A percentile compares a stretch with the other conserved stretches of the same genome.
phyloP scores from a whole-genome alignment of 2,797 vertebrate genomes.

The Chelon auratus region DNA sequence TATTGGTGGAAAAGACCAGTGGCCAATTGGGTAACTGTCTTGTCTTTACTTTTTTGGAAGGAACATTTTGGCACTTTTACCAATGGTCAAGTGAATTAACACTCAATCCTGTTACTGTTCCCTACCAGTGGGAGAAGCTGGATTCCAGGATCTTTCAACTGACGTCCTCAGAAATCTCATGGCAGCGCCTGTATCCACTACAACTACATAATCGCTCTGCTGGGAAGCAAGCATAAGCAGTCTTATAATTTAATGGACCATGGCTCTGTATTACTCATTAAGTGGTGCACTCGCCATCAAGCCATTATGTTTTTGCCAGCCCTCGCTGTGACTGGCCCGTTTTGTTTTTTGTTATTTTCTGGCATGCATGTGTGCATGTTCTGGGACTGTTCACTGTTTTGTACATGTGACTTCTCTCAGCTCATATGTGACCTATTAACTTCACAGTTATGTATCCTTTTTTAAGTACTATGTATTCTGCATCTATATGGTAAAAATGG shows the following conservation, averaged over 20 bases:
- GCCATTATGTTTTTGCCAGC: no score
- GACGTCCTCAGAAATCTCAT: conserved; percentile 76
- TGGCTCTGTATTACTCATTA: conserved; percentile 11
- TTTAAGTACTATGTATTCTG: background rate
- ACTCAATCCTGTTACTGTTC: conserved; percentile 27
- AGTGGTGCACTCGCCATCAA: no score
- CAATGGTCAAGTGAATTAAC: background rate
- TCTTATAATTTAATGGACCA: background rate
- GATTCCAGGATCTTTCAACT: conserved; percentile 77
- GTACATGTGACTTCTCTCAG: background rate
- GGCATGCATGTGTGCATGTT: no score
- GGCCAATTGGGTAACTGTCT: conserved; percentile 77
- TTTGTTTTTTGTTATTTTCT: no score
- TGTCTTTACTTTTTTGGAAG: background rate
- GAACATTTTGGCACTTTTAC: conserved; percentile 13
- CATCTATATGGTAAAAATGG: background rate
- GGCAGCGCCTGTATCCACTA: conserved; percentile 55
- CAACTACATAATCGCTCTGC: conserved; percentile 49
- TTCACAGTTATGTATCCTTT: background rate
- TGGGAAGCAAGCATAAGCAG: conserved; percentile 22
- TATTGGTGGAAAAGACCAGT: conserved; percentile 83
- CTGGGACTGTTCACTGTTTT: background rate
- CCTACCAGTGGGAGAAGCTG: conserved; percentile 73
- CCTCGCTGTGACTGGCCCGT: no score
- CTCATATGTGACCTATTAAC: no score